Percentiles rank a stretch among this genome's conserved stretches.
Evolutionary conservation across 2,797 vertebrate species (phyloP).

Genomic region (Tragelaphus eurycerus): DNA sequence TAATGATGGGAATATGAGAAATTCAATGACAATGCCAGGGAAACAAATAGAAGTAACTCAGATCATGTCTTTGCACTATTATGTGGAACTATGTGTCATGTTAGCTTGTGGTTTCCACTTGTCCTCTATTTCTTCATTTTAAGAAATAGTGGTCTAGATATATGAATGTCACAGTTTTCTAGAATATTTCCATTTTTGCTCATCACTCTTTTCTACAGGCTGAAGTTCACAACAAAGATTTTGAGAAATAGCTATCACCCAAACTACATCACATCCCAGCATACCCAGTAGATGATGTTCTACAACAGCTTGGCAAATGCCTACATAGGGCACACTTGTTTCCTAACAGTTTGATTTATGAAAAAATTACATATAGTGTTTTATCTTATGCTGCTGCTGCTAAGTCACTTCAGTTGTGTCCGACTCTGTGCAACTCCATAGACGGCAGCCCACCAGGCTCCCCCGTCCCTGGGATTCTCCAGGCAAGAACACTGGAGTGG

Average conservation of each 20-base stretch:
- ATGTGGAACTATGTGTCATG: neutral
- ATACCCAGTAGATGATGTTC: neutral
- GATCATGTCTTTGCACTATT: neutral
- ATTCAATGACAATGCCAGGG: neutral
- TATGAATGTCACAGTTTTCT: neutral
- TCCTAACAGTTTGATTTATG: neutral
- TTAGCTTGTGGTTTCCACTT: neutral
- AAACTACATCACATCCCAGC: neutral
- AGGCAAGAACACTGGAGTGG: too few species aligned
- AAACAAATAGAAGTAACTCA: neutral
- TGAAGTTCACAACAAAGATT: neutral
- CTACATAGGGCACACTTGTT: neutral
- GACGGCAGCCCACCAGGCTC: too few species aligned
- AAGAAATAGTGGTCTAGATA: neutral
- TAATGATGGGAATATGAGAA: neutral
- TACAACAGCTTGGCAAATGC: neutral
- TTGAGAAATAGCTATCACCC: neutral
- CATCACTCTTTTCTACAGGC: neutral
- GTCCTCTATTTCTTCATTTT: neutral
- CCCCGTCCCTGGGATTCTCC: too few species aligned
- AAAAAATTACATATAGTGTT: neutral
- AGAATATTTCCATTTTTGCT: neutral
- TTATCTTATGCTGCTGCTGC: neutral
- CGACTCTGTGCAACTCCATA: too few species aligned
- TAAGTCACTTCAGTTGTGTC: too few species aligned